Percentiles rank a stretch among this genome's conserved stretches.
These are phyloP conservation scores for Diploptera punctata DNA, from an alignment of 2,888 invertebrate species.

Conservation along the genomic window DNA sequence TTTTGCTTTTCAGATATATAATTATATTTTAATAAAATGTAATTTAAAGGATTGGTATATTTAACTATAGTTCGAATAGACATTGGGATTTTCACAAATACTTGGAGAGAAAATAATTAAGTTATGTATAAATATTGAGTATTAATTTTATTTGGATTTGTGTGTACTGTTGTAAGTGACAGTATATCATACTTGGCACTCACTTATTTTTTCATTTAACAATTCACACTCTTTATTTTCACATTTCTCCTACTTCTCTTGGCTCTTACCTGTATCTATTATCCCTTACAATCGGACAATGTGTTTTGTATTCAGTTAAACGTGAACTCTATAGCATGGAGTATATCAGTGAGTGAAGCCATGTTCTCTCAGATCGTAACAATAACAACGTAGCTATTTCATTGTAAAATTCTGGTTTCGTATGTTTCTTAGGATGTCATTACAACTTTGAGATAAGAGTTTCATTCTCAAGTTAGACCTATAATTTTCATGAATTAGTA, in stretches of 20 bases:
- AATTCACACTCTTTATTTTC: conserved; percentile 26
- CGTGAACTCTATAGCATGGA: not conserved
- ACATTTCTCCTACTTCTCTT: conserved; percentile 18
- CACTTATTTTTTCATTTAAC: conserved; percentile 30
- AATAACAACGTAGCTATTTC: not conserved
- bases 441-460: too few relatives aligned
- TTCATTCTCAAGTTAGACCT: too few relatives aligned
- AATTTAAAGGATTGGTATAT: too few relatives aligned
- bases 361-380: not conserved
- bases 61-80: too few relatives aligned
- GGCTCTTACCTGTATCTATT: conserved; percentile 14
- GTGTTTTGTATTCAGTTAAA: too few relatives aligned
- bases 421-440: not conserved
- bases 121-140: too few relatives aligned
- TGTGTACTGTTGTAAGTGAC: too few relatives aligned
- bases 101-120: too few relatives aligned
- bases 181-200: conserved; percentile 21
- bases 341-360: not conserved
- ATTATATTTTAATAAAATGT: too few relatives aligned
- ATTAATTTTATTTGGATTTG: not conserved
- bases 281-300: not conserved
- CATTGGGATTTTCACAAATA: too few relatives aligned
- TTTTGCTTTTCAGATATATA: too few relatives aligned
- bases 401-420: not conserved
- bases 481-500: too few relatives aligned